Percentiles rank a stretch among this genome's conserved stretches.
phyloP scores from a whole-genome alignment of 2,797 vertebrate genomes.

The Phyllotis vaccarum region DNA sequence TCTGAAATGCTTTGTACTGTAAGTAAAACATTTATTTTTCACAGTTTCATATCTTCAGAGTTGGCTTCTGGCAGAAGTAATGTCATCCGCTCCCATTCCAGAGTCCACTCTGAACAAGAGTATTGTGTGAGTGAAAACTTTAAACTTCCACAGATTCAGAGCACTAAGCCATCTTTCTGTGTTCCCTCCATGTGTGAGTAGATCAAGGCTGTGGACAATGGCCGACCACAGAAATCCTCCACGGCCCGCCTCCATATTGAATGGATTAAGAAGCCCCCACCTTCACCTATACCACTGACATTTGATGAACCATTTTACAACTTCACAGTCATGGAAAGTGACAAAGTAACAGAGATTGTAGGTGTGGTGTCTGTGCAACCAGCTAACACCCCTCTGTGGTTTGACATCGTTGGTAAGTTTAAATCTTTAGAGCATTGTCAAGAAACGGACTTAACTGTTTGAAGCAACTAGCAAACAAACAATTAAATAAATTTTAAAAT shows the following conservation, averaged over 20 bases:
- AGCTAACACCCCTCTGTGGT: conserved; percentile 93
- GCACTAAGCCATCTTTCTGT: conserved; percentile 63
- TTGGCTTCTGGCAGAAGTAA: neutral
- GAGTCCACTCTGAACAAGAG: neutral
- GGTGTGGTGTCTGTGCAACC: conserved; percentile 96
- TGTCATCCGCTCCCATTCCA: neutral
- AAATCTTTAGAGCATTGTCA: neutral
- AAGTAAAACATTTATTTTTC: neutral
- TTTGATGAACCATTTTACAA: conserved; percentile 97
- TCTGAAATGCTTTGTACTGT: neutral
- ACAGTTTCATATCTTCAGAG: neutral
- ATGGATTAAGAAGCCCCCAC: conserved; percentile 93
- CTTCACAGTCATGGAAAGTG: conserved; percentile 97
- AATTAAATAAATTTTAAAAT: neutral
- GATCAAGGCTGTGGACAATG: conserved; percentile 98
- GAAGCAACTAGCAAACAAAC: conserved; percentile 64
- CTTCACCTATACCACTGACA: conserved; percentile 88
- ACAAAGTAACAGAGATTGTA: conserved; percentile 96
- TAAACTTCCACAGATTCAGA: neutral
- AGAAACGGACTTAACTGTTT: conserved; percentile 1
- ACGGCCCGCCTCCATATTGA: conserved; percentile 97
- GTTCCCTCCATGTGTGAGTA: conserved; percentile 83
- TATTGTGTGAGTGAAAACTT: neutral
- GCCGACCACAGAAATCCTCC: conserved; percentile 96
- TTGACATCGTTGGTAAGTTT: conserved; percentile 96